phyloP scores from a whole-genome alignment of 2,797 vertebrate genomes.

The Galago senegalensis region DNA sequence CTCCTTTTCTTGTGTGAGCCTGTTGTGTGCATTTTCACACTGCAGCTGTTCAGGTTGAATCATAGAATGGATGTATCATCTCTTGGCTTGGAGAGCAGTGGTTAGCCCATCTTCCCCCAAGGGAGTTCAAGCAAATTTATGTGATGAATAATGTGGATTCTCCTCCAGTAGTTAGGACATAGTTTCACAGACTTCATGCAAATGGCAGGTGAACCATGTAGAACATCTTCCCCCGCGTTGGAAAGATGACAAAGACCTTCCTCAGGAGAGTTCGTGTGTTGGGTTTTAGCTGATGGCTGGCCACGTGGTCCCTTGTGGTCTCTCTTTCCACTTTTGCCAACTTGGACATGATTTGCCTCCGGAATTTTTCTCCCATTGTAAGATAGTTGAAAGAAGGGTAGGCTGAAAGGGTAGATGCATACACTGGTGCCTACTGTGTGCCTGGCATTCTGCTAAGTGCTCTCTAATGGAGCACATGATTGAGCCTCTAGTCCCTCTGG shows the following conservation, averaged over 20 bases:
- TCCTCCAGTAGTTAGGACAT: neutral
- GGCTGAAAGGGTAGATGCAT: neutral
- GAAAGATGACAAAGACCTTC: neutral
- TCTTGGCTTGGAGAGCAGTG: conserved; percentile 33
- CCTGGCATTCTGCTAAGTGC: neutral
- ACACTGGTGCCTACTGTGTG: neutral
- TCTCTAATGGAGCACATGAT: neutral
- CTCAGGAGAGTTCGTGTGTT: neutral
- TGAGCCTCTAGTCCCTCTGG: accelerated
- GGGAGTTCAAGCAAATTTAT: neutral
- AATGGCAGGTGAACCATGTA: neutral
- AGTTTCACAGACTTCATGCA: neutral
- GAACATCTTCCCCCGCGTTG: neutral
- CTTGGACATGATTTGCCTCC: neutral
- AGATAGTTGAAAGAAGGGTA: neutral
- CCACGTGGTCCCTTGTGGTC: neutral
- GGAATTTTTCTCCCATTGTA: too few relatives aligned
- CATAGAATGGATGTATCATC: conserved; percentile 50
- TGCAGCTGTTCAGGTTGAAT: conserved; percentile 64
- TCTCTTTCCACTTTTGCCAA: neutral
- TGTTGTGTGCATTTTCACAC: neutral
- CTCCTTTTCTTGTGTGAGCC: neutral
- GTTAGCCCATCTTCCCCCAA: neutral
- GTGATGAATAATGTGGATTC: conserved; percentile 55
- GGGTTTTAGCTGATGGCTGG: neutral